Evolutionary conservation across 1,140 invertebrate genomes (phyloP).

Genomic region (Dryas iulia): DNA sequence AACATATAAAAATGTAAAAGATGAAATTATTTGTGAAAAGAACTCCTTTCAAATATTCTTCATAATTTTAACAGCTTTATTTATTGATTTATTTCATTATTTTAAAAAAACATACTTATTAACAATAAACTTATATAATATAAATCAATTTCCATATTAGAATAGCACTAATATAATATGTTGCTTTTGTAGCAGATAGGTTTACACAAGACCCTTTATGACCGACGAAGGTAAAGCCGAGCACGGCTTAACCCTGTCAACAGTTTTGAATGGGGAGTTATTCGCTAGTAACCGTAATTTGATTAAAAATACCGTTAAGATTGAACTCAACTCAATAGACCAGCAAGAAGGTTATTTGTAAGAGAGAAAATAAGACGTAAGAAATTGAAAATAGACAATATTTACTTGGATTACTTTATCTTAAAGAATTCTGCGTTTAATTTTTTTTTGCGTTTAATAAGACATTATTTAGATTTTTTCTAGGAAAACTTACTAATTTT

Average conservation of each 20-base stretch:
- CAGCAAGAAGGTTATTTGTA: background rate
- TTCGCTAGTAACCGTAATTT: background rate
- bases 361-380: background rate
- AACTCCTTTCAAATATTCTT: too few relatives aligned
- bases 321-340: background rate
- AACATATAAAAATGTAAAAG: too few relatives aligned
- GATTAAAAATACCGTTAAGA: background rate
- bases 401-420: background rate
- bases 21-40: too few relatives aligned
- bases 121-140: background rate
- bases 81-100: background rate
- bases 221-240: background rate
- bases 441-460: too few relatives aligned
- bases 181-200: conserved; percentile 5
- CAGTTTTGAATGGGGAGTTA: background rate
- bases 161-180: background rate
- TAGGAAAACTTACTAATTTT: too few relatives aligned
- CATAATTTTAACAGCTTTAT: too few relatives aligned
- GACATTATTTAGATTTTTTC: too few relatives aligned
- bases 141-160: background rate
- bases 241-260: background rate
- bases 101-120: too few relatives aligned
- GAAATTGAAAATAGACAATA: background rate
- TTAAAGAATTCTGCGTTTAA: too few relatives aligned
- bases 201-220: background rate